phyloP scores from a whole-genome alignment of 2,113 vertebrate species.

The Dinomys branickii region DNA sequence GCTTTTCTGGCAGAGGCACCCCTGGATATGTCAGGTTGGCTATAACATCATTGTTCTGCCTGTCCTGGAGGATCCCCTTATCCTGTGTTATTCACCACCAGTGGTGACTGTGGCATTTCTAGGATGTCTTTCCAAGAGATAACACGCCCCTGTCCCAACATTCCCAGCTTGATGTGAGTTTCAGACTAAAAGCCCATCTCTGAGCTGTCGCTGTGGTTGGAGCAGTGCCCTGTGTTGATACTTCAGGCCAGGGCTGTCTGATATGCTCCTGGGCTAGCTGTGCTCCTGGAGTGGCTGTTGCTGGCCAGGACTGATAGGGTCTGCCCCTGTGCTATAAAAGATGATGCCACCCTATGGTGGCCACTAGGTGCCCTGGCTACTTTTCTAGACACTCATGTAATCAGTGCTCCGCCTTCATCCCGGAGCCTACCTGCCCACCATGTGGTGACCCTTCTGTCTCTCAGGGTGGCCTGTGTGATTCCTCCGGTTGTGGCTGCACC shows the following conservation, averaged over 20 bases:
- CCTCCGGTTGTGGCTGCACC: slow-evolving; percentile 92
- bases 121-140: background rate
- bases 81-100: background rate
- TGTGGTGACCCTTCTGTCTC: slow-evolving; percentile 35
- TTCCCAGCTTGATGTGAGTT: fast-evolving
- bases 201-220: background rate
- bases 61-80: background rate
- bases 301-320: background rate
- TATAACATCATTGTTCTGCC: fast-evolving
- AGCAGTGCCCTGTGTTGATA: fast-evolving
- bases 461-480: slow-evolving; percentile 91
- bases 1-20: background rate
- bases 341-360: background rate
- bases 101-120: background rate
- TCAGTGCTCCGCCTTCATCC: background rate
- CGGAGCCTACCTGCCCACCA: background rate
- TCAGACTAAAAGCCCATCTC: fast-evolving
- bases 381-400: background rate
- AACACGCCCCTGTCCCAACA: too few relatives aligned
- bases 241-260: background rate
- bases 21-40: background rate
- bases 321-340: background rate
- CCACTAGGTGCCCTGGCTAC: background rate
- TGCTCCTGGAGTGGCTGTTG: fast-evolving
- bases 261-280: background rate